Base-by-base conservation (phyloP, 2,113 vertebrate species). In the Xiphophorus couchianus region DNA sequence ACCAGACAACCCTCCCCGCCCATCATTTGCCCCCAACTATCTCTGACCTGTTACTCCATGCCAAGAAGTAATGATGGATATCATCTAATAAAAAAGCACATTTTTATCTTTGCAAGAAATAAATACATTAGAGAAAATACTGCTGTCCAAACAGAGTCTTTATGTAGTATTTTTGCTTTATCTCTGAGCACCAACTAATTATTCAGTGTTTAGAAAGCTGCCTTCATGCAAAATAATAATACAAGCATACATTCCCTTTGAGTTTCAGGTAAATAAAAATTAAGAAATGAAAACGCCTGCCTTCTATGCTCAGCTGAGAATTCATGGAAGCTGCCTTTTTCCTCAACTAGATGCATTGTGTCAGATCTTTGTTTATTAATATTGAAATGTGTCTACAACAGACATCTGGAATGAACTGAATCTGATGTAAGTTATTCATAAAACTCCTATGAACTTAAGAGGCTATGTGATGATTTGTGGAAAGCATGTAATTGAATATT, bases 1-100 rank as follows among this genome's bases (percentile, higher is more conserved):
- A 87, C 85, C 75, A 85, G 77, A 86, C 83, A 79, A 72, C 61
- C 70, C 66, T 44, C 77, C 76, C 67, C 44, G 66, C 65, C 64
- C 51, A 77, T 63, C 84, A 73, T 80, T 19, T 22, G 22, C 22
- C 51, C 17, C 85, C 65, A 76, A 70, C 71, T 54, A 54, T 7
- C 51, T 58, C 17, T 3, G 51, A 58, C 25, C 7, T 25, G 51
- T 58, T 58, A 58, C 19, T 10, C 2, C 8, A n/a, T 58, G 25
- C 7, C 51, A 58, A 58, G 9, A 58, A n/a, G 17, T 8, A 75
- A 81, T 30, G 66, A 65, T 79, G 64, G 65, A 77, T 85, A 84
- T 89, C 74, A 82, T 35, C 69, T 25, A 58, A 58, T n/a, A 58
- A n/a, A 25, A 58, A 9, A 54, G 2, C 6, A 0, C 0, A 10